Percentiles rank a stretch among this genome's conserved stretches.
Conservation (phyloP, 2,888 invertebrate genomes). For the Dusona sp. region DNA sequence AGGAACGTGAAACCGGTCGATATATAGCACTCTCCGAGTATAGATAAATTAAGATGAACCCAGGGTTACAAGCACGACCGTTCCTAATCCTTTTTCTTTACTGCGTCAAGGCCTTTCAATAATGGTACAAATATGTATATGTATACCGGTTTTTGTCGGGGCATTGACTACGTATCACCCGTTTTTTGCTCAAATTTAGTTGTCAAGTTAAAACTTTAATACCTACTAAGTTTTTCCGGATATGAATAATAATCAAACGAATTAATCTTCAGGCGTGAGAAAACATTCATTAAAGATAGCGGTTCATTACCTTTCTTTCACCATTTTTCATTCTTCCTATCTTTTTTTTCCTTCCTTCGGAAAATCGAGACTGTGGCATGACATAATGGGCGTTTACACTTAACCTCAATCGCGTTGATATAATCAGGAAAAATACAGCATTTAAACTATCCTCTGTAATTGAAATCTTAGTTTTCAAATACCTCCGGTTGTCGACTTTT, state of each 20-base stretch:
- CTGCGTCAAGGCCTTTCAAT: constrained; percentile 2
- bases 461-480: neutral
- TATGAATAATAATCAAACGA: constrained; percentile 25
- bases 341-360: neutral
- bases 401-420: neutral
- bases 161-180: neutral
- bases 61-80: constrained; percentile 8
- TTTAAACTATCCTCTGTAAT: neutral
- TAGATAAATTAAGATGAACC: constrained; percentile 19
- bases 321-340: neutral
- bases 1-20: constrained; percentile 16
- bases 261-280: constrained; percentile 21
- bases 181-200: constrained; percentile 31
- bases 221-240: constrained; percentile 21
- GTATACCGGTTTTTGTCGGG: constrained; percentile 14
- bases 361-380: neutral
- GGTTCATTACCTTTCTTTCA: neutral
- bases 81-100: constrained; percentile 26
- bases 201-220: neutral
- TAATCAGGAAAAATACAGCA: neutral
- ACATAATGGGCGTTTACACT: constrained; percentile 4
- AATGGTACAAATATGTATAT: neutral
- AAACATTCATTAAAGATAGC: neutral
- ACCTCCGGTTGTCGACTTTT: neutral
- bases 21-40: constrained; percentile 7